Percentiles rank a stretch among this genome's conserved stretches.
These are phyloP conservation scores for Tonatia bakeri DNA, from an alignment of 2,113 vertebrate species.

Conservation along the genomic window DNA sequence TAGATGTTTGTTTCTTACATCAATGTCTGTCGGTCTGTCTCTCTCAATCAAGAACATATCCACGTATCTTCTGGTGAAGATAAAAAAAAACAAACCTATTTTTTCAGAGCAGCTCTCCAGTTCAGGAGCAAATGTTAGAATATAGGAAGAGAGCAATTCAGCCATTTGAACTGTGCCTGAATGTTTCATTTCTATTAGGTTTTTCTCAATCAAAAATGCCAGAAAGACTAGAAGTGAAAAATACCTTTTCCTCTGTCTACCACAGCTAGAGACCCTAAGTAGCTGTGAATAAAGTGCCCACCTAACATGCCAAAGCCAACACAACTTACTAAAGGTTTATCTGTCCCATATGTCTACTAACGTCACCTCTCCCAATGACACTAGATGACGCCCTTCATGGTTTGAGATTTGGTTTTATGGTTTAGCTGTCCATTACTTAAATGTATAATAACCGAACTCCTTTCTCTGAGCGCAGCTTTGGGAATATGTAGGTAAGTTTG, in stretches of 20 bases:
- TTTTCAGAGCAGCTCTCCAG: neutral
- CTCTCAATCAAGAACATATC: no score
- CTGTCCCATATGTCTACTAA: neutral
- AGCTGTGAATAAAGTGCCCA: neutral
- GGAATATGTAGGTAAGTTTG: neutral
- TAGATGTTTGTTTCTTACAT: no score
- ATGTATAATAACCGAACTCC: conserved; percentile 16
- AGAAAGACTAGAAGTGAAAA: neutral
- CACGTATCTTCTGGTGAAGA: no score
- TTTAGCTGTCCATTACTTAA: conserved; percentile 22
- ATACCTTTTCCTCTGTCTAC: neutral
- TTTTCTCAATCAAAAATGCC: neutral
- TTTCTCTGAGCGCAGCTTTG: neutral
- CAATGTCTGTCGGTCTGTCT: no score
- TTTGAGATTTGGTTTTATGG: conserved; percentile 37
- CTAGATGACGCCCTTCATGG: neutral
- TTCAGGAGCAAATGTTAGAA: neutral
- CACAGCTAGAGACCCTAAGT: neutral
- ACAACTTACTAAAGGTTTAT: neutral
- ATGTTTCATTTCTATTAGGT: neutral
- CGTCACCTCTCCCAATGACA: neutral
- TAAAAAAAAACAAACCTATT: neutral
- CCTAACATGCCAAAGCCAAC: conserved; percentile 1
- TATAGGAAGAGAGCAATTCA: neutral
- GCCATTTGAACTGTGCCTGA: neutral